Percentiles rank a stretch among this genome's conserved stretches.
Evolutionary conservation across 2,113 vertebrate species (phyloP).

Genomic region (Oriolus oriolus): DNA sequence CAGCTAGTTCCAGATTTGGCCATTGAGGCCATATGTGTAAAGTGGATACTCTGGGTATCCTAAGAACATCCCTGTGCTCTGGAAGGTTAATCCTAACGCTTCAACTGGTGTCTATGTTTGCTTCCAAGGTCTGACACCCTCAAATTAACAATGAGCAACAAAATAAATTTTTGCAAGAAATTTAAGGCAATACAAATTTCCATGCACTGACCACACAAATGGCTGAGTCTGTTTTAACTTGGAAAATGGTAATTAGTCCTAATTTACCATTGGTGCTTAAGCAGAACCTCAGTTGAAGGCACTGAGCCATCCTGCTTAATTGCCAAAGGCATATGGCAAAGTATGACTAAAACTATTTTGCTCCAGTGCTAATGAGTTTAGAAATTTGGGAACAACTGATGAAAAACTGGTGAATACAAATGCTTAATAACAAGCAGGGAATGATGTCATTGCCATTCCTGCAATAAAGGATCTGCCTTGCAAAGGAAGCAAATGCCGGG

Average conservation of each 20-base stretch:
- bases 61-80: not conserved
- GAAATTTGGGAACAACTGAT: not conserved
- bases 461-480: not conserved
- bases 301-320: not conserved
- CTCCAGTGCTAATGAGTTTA: not conserved
- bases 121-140: not conserved
- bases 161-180: not conserved
- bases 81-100: not conserved
- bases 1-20: not conserved
- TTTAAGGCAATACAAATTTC: not conserved
- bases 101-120: not conserved
- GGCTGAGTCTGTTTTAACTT: not conserved
- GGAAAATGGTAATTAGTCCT: not conserved
- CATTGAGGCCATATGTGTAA: not conserved
- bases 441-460: not conserved
- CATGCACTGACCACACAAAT: not conserved
- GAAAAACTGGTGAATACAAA: not conserved
- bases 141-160: not conserved
- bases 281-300: not conserved
- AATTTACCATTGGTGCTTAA: not conserved
- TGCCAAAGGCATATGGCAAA: constrained; percentile 15
- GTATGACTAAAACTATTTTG: constrained; percentile 6
- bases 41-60: not conserved
- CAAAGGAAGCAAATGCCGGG: not conserved
- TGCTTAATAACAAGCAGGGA: not conserved